A percentile compares a stretch with the other conserved stretches of the same genome.
Conservation (phyloP, 2,797 vertebrate genomes). For the Anabas testudineus region DNA sequence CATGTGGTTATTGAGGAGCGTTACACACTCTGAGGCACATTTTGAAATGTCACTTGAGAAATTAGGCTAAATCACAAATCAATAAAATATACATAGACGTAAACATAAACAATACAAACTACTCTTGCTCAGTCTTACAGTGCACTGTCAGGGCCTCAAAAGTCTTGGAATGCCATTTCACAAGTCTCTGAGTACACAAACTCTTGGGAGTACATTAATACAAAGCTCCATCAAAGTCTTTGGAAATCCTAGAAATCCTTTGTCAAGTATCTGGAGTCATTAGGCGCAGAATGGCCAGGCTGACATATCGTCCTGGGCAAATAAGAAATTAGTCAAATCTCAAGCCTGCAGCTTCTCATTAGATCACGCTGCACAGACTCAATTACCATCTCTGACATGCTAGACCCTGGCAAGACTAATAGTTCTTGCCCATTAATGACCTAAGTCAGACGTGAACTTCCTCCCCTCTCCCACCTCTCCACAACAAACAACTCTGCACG, state of each 20-base stretch:
- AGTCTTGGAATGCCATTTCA: slow-evolving; percentile 36
- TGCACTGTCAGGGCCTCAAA: slow-evolving; percentile 47
- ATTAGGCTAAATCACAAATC: slow-evolving; percentile 1
- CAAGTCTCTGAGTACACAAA: slow-evolving; percentile 36
- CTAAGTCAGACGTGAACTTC: slow-evolving; percentile 40
- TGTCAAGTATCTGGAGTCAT: slow-evolving; percentile 66
- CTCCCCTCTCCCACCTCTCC: slow-evolving; percentile 21
- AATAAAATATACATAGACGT: slow-evolving; percentile 13
- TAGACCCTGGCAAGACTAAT: slow-evolving; percentile 53
- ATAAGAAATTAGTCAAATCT: slow-evolving; percentile 67
- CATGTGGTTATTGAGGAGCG: neutral
- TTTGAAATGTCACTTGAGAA: neutral
- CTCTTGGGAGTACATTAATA: slow-evolving; percentile 47
- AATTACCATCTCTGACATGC: slow-evolving; percentile 68
- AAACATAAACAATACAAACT: neutral
- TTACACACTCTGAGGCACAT: neutral
- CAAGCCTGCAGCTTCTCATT: slow-evolving; percentile 73
- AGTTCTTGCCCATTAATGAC: slow-evolving; percentile 56
- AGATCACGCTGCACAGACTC: slow-evolving; percentile 61
- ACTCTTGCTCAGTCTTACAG: slow-evolving; percentile 20
- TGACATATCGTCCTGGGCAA: slow-evolving; percentile 55
- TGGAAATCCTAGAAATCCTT: slow-evolving; percentile 62
- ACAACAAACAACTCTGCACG: slow-evolving; percentile 28
- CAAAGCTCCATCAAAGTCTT: slow-evolving; percentile 50
- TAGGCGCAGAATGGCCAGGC: slow-evolving; percentile 45